Conservation (phyloP, 2,888 invertebrate species). For the Cyclophora punctaria region DNA sequence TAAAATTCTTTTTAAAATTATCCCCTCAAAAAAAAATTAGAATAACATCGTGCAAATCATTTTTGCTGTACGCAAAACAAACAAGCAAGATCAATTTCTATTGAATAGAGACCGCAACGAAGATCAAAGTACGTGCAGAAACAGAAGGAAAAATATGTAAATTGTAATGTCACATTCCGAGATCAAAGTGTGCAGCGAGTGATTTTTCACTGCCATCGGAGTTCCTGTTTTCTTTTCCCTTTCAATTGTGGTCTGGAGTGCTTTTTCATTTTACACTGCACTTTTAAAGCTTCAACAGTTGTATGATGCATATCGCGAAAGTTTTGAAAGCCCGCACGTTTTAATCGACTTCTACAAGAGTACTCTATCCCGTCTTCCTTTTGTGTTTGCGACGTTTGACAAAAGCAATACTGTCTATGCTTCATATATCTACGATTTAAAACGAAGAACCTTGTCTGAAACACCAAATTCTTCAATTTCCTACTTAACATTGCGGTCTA, state of each 20-base stretch:
- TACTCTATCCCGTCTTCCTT: too few relatives aligned
- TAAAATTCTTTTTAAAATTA: too few relatives aligned
- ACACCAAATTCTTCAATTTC: too few relatives aligned
- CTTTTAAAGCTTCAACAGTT: conserved; percentile 29
- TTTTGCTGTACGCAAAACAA: conserved; percentile 6
- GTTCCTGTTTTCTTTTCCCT: conserved; percentile 7
- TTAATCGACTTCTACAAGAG: too few relatives aligned
- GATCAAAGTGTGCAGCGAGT: conserved; percentile 52
- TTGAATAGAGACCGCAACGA: conserved; percentile 37
- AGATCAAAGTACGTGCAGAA: conserved; percentile 61
- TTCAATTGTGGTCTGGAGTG: conserved; percentile 26
- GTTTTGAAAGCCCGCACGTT: too few relatives aligned
- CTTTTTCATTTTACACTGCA: conserved; percentile 29
- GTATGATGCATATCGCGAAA: conserved; percentile 12
- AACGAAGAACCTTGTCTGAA: too few relatives aligned
- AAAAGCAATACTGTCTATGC: too few relatives aligned
- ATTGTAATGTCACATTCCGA: conserved; percentile 57
- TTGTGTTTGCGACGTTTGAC: too few relatives aligned
- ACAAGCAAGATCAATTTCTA: conserved; percentile 33
- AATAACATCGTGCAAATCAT: conserved; percentile 1
- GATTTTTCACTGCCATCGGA: conserved; percentile 19
- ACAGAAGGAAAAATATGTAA: conserved; percentile 62
- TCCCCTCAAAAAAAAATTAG: not conserved
- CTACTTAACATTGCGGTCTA: too few relatives aligned
- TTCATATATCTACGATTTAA: too few relatives aligned